phyloP scores from a whole-genome alignment of 2,797 vertebrate species.

The Erpetoichthys calabaricus region DNA sequence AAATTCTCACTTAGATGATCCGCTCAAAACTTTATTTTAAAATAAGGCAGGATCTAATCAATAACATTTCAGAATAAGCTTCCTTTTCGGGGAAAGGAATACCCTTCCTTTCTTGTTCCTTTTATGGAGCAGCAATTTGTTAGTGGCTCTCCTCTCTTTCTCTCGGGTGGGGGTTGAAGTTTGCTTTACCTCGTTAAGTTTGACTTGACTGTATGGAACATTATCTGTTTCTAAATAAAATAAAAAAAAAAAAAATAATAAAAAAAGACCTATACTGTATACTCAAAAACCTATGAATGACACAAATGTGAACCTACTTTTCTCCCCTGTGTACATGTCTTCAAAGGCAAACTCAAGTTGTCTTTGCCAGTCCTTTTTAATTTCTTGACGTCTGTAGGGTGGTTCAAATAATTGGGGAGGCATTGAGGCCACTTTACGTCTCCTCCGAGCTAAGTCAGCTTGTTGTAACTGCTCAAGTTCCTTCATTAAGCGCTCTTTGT shows the following conservation, averaged over 20 bases:
- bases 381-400: slow-evolving; percentile 49
- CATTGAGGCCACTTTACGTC: slow-evolving; percentile 54
- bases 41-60: neutral
- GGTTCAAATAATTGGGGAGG: slow-evolving; percentile 67
- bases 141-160: no score
- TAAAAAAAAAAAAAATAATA: neutral
- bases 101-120: no score
- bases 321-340: slow-evolving; percentile 69
- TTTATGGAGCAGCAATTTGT: no score
- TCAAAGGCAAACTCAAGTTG: slow-evolving; percentile 84
- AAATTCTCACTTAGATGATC: neutral
- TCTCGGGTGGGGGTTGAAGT: no score
- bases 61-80: no score
- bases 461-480: slow-evolving; percentile 75
- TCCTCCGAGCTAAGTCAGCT: slow-evolving; percentile 60
- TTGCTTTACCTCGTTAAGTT: no score
- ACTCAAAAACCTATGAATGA: no score
- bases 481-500: slow-evolving; percentile 56
- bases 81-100: no score
- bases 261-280: neutral
- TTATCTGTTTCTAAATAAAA: no score
- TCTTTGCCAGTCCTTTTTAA: slow-evolving; percentile 66
- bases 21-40: neutral
- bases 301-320: slow-evolving; percentile 45
- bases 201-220: no score